Evolutionary conservation across 2,797 vertebrate genomes (phyloP).

Genomic region (Chloroceryle inda): DNA sequence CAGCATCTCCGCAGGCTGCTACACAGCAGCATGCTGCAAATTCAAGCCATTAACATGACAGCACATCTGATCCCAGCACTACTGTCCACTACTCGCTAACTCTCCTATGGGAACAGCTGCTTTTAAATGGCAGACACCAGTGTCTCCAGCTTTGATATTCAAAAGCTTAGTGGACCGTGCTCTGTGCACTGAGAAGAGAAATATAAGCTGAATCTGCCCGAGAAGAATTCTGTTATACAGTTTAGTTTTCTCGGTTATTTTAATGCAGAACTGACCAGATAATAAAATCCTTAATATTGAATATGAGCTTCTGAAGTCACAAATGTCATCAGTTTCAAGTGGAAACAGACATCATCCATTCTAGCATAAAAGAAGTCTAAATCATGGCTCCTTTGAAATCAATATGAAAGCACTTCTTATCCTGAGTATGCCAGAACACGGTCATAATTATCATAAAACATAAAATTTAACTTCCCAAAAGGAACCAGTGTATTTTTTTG

Average conservation of each 20-base stretch:
- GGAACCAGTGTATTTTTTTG: not conserved
- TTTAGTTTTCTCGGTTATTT: slow-evolving; percentile 58
- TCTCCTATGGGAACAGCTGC: slow-evolving; percentile 68
- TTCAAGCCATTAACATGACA: slow-evolving; percentile 78
- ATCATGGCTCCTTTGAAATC: slow-evolving; percentile 41
- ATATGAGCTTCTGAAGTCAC: slow-evolving; percentile 50
- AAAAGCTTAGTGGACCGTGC: slow-evolving; percentile 69
- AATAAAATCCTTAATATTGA: slow-evolving; percentile 70
- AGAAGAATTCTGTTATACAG: slow-evolving; percentile 45
- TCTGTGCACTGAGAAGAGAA: slow-evolving; percentile 36
- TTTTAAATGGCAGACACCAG: slow-evolving; percentile 64
- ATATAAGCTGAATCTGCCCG: slow-evolving; percentile 70
- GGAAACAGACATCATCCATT: slow-evolving; percentile 51
- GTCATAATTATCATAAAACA: slow-evolving; percentile 16
- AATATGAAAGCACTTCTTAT: slow-evolving; percentile 46
- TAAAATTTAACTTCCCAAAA: slow-evolving; percentile 20
- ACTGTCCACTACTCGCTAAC: slow-evolving; percentile 28
- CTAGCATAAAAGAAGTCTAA: slow-evolving; percentile 39
- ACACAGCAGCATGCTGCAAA: slow-evolving; percentile 69
- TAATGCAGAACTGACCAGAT: slow-evolving; percentile 55
- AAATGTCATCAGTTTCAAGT: slow-evolving; percentile 68
- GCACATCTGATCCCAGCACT: slow-evolving; percentile 77
- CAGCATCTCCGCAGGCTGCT: slow-evolving; percentile 56
- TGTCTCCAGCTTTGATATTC: slow-evolving; percentile 64
- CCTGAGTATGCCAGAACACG: not conserved